Conservation (phyloP, 1,140 invertebrate genomes). For the Cecropterus lyciades region DNA sequence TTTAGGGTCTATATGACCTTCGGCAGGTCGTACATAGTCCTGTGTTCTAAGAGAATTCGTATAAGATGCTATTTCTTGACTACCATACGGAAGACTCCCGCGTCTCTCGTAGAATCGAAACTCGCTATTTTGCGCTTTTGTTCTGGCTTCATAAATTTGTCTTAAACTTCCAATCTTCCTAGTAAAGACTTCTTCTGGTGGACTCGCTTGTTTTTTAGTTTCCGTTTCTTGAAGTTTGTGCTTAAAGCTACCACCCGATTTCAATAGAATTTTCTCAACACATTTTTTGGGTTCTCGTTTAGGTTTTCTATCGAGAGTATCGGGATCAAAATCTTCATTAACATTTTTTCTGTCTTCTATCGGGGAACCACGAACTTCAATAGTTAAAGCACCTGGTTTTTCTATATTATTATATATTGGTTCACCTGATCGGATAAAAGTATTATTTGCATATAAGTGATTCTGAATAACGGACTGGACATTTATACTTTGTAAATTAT, state of each 20-base stretch:
- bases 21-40: constrained; percentile 55
- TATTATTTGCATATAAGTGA: constrained; percentile 48
- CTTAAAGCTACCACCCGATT: constrained; percentile 87
- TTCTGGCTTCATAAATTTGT: constrained; percentile 91
- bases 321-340: constrained; percentile 90
- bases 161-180: constrained; percentile 87
- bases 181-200: constrained; percentile 63
- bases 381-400: constrained; percentile 88
- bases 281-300: constrained; percentile 65
- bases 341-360: constrained; percentile 60
- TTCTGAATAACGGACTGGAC: constrained; percentile 42
- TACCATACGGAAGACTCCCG: constrained; percentile 60
- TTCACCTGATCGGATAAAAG: constrained; percentile 80
- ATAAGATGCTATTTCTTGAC: constrained; percentile 56
- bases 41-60: constrained; percentile 55
- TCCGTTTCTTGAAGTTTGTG: constrained; percentile 56
- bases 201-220: constrained; percentile 48
- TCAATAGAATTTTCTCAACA: constrained; percentile 84
- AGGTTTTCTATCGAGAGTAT: constrained; percentile 92
- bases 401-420: constrained; percentile 79
- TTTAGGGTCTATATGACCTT: constrained; percentile 57
- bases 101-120: constrained; percentile 62
- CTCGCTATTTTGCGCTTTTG: constrained; percentile 66
- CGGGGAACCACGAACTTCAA: constrained; percentile 89
- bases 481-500: constrained; percentile 41